phyloP scores from a whole-genome alignment of 2,113 vertebrate species.

The Hydropotes inermis region DNA sequence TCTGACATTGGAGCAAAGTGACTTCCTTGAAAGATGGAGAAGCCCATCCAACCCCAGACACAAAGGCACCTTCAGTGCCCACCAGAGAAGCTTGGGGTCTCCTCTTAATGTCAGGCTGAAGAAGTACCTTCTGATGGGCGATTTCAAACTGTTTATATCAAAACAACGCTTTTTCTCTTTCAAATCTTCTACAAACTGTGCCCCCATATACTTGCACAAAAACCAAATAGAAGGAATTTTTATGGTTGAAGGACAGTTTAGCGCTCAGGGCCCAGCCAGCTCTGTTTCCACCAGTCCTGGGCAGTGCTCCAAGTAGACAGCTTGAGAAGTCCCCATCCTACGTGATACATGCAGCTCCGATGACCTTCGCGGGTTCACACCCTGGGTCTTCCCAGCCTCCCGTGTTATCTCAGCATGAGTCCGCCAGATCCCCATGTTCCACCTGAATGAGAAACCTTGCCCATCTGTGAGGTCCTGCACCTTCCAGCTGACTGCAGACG shows the following conservation, averaged over 20 bases:
- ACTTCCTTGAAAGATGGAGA: background rate
- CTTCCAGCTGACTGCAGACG: background rate
- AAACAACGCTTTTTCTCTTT: background rate
- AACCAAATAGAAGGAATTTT: background rate
- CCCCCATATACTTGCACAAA: background rate
- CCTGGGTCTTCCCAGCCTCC: background rate
- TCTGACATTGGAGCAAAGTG: background rate
- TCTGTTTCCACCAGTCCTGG: background rate
- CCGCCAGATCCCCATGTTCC: background rate
- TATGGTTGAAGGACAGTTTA: background rate
- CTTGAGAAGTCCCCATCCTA: background rate
- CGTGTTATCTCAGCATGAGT: background rate
- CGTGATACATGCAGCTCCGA: rapidly evolving
- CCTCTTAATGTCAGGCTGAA: background rate
- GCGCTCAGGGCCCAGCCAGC: background rate
- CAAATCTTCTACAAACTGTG: background rate
- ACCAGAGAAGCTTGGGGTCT: background rate
- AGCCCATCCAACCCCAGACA: background rate
- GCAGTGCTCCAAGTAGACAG: background rate
- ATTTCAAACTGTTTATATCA: background rate
- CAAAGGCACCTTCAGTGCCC: background rate
- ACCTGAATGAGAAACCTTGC: background rate
- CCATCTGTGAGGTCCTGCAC: background rate
- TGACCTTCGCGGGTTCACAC: background rate
- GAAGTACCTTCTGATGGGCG: background rate